A percentile compares a stretch with the other conserved stretches of the same genome.
Conservation (phyloP, 2,113 vertebrate genomes). For the Mesembrinibis cayennensis region DNA sequence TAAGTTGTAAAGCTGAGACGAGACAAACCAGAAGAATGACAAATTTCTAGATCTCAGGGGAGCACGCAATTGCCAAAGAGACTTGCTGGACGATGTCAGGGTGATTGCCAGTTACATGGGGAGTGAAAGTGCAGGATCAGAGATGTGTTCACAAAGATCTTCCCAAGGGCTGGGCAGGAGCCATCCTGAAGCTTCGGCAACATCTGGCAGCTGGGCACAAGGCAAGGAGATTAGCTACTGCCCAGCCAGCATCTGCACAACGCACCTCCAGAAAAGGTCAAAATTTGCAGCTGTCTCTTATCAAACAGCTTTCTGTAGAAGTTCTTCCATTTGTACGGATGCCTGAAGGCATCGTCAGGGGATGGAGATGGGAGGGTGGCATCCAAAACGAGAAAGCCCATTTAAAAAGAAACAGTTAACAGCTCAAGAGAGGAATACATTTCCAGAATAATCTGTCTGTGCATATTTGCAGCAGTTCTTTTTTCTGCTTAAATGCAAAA, state of each 20-base stretch:
- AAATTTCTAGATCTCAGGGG: background rate
- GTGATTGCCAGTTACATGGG: background rate
- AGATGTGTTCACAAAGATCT: background rate
- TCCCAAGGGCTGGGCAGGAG: background rate
- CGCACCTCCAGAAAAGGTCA: slow-evolving; percentile 51
- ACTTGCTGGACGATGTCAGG: background rate
- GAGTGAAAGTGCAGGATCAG: background rate
- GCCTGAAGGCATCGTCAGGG: slow-evolving; percentile 57
- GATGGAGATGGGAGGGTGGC: background rate
- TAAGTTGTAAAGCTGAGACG: background rate
- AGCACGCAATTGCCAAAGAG: background rate
- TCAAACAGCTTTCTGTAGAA: slow-evolving; percentile 52
- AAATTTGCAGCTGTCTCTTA: slow-evolving; percentile 62
- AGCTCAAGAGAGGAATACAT: background rate
- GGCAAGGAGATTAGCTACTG: slow-evolving; percentile 55
- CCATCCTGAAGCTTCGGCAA: slow-evolving; percentile 29
- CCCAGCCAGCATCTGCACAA: slow-evolving; percentile 41
- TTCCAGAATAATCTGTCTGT: background rate
- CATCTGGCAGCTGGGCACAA: slow-evolving; percentile 13
- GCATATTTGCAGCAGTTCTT: background rate
- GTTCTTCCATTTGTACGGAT: slow-evolving; percentile 34
- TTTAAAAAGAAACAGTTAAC: background rate
- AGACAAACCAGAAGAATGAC: background rate
- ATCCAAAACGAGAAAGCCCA: slow-evolving; percentile 38
- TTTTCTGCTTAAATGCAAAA: background rate